phyloP scores from a whole-genome alignment of 2,888 invertebrate species.

The Drosophila incognita region DNA sequence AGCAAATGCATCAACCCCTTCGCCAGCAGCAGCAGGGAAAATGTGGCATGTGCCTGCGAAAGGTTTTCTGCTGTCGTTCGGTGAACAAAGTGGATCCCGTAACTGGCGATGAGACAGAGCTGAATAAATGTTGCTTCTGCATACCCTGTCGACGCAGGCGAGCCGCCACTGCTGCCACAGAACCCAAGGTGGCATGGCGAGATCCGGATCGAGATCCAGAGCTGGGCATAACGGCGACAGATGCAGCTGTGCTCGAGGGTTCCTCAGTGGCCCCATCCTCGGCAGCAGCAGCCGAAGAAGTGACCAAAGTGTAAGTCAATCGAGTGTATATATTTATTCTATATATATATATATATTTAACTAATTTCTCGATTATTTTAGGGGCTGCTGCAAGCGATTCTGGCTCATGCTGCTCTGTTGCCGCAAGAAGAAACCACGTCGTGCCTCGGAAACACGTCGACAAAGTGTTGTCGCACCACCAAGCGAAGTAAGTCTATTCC shows the following conservation, averaged over 20 bases:
- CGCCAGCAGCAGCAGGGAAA: conserved; percentile 64
- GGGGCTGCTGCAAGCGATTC: conserved; percentile 83
- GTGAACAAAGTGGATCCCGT: conserved; percentile 84
- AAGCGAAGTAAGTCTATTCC: conserved; percentile 55
- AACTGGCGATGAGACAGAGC: conserved; percentile 79
- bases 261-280: conserved; percentile 82
- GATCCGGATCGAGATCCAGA: conserved; percentile 81
- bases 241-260: conserved; percentile 87
- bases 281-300: conserved; percentile 31
- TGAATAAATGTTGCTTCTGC: conserved; percentile 84
- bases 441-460: conserved; percentile 85
- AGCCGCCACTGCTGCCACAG: conserved; percentile 29
- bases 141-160: conserved; percentile 83
- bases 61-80: conserved; percentile 84
- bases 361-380: conserved; percentile 38
- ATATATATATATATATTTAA: too few species aligned
- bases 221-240: conserved; percentile 71
- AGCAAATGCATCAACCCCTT: conserved; percentile 44
- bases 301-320: conserved; percentile 49
- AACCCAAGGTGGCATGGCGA: conserved; percentile 79
- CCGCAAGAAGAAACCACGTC: conserved; percentile 84
- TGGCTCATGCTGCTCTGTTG: conserved; percentile 85
- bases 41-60: conserved; percentile 83
- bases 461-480: conserved; percentile 88
- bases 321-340: background rate